Evolutionary conservation across 2,888 invertebrate species (phyloP), one percentile per base, ranked within the genome.

Genomic region (Aporophyla nigra): DNA sequence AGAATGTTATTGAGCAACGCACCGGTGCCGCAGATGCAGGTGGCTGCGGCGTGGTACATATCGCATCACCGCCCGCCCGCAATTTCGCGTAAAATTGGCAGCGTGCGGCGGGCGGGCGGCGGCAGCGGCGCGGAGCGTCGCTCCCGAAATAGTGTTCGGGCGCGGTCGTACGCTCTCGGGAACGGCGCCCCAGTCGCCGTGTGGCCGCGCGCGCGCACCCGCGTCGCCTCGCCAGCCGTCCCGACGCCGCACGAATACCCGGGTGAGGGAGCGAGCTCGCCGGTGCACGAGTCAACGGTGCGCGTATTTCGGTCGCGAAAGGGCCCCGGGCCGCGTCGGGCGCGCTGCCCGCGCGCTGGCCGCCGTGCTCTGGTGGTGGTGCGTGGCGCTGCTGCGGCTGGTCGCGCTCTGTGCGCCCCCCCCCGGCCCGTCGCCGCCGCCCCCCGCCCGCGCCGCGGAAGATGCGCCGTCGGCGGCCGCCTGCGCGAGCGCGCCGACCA

Each of bases 51-150:
- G 91, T 92, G 88, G 93, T 93, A 95, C 95, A 96, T 95, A 96
- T 96, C 96, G 96, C 96, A 95, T 96, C 96, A 95, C 96, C 96
- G 96, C 96, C 96, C 96, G 96, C 96, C 96, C 96, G 96, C 95
- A 96, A 96, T 96, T 96, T 96, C 95, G 96, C 96, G 96, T 96
- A 96, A 96, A 96, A 96, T 96, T 96, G 96, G 96, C 96, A 96
- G 95, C 95, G 93, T 93, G 94, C 91, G 93, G 93, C 95, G 95
- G 95, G 95, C 95, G 96, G 96, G 94, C 94, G 93, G 93, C 92
- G 93, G 94, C 93, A 90, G 94, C 94, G 94, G 94, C 93, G 95
- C 93, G 95, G 94, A 93, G 95, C 94, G 96, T 93, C 96, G 95
- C 92, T 96, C 96, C 96, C 96, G 96, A 96, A 96, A 96, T 96